phyloP scores from a whole-genome alignment of 2,888 invertebrate genomes.

The Lampropteryx suffumata region DNA sequence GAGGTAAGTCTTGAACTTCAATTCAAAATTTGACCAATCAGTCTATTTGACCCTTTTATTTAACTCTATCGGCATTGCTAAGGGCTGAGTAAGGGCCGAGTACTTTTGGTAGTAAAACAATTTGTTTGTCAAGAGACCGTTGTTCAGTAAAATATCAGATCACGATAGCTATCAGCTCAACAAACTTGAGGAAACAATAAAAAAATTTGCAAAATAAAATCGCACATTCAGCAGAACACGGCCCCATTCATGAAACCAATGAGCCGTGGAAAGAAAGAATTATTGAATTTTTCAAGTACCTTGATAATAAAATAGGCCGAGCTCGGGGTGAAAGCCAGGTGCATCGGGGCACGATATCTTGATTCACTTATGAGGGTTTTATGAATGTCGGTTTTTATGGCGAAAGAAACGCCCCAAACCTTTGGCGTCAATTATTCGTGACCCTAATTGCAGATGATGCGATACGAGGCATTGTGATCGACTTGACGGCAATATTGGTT shows the following conservation, averaged over 20 bases:
- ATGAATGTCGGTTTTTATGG: slow-evolving; percentile 67
- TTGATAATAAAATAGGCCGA: slow-evolving; percentile 51
- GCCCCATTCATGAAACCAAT: slow-evolving; percentile 61
- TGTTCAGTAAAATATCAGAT: slow-evolving; percentile 27
- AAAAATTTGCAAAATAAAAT: slow-evolving; percentile 54
- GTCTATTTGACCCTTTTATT: too few relatives aligned
- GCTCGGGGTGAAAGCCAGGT: slow-evolving; percentile 74
- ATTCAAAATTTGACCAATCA: too few relatives aligned
- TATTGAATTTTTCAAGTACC: slow-evolving; percentile 68
- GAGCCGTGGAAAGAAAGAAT: slow-evolving; percentile 65
- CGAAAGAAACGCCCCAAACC: slow-evolving; percentile 69
- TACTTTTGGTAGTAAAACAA: not conserved
- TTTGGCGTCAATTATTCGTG: slow-evolving; percentile 78
- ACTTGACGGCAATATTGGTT: slow-evolving; percentile 73
- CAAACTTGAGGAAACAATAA: slow-evolving; percentile 44
- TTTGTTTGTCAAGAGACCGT: not conserved
- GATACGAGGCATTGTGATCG: slow-evolving; percentile 69
- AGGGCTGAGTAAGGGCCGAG: not conserved
- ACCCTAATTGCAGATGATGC: slow-evolving; percentile 81
- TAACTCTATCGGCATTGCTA: too few relatives aligned
- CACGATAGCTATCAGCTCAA: slow-evolving; percentile 44
- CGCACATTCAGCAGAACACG: slow-evolving; percentile 44
- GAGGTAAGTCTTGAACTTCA: too few relatives aligned
- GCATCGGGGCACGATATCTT: slow-evolving; percentile 75
- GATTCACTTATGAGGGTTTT: slow-evolving; percentile 77